Evolutionary conservation across 2,113 vertebrate species (phyloP).

Genomic region (Sphaerodactylus townsendi): DNA sequence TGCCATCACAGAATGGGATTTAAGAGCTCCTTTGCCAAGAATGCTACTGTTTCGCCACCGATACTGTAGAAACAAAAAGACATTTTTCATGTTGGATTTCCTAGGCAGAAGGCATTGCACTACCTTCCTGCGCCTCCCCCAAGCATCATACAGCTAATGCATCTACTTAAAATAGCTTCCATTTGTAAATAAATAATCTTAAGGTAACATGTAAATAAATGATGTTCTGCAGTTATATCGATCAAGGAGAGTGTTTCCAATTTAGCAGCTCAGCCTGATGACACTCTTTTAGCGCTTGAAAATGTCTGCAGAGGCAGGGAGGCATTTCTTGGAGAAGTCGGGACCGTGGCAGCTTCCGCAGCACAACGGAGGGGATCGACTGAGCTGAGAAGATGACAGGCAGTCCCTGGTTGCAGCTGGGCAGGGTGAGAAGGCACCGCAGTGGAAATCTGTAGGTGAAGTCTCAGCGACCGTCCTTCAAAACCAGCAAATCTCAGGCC

Average conservation of each 20-base stretch:
- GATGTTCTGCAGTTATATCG: conserved; percentile 52
- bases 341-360: conserved; percentile 2
- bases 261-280: neutral
- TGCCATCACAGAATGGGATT: conserved; percentile 54
- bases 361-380: neutral
- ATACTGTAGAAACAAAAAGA: conserved; percentile 37
- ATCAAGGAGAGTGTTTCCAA: conserved; percentile 43
- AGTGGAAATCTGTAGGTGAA: neutral
- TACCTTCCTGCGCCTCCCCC: conserved; percentile 20
- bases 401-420: neutral
- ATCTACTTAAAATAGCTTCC: conserved; percentile 59
- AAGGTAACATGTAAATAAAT: conserved; percentile 58
- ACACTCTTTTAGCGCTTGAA: conserved; percentile 14
- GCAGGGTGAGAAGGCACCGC: neutral
- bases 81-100: conserved; percentile 38
- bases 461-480: neutral
- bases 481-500: neutral
- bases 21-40: conserved; percentile 55
- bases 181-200: conserved; percentile 65
- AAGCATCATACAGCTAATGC: conserved; percentile 62
- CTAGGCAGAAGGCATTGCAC: conserved; percentile 54
- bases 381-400: neutral
- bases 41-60: conserved; percentile 47
- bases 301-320: neutral
- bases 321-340: neutral